Percentiles rank a stretch among this genome's conserved stretches.
These are phyloP conservation scores for Diacarnus erythraeanus DNA, from an alignment of 37 sponge, comb jelly and placozoan genomes.

Conservation along the genomic window DNA sequence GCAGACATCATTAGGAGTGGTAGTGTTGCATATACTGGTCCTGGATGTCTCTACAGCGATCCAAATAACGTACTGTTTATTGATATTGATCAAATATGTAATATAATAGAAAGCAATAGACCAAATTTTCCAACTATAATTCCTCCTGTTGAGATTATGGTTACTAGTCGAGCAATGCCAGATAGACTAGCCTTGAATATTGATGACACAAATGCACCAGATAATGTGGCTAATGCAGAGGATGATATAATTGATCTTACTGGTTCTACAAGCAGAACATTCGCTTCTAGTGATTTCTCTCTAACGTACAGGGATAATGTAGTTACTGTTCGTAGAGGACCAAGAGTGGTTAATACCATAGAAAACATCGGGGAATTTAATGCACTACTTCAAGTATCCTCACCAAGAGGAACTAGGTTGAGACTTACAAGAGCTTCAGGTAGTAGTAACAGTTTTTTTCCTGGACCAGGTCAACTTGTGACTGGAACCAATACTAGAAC, in stretches of 20 bases:
- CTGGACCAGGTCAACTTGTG: neutral
- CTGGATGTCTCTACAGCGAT: neutral
- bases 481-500: neutral
- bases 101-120: neutral
- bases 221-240: neutral
- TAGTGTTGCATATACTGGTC: neutral
- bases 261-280: neutral
- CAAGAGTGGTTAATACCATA: neutral
- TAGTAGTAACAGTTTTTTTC: neutral
- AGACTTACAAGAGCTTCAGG: neutral
- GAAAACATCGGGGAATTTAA: too few relatives aligned
- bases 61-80: neutral
- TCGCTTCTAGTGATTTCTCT: neutral
- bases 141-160: neutral
- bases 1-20: neutral
- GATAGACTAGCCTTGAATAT: conserved; percentile 1
- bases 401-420: neutral
- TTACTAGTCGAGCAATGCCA: neutral
- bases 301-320: too few relatives aligned
- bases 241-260: neutral
- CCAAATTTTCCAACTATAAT: neutral
- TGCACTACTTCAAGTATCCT: too few relatives aligned
- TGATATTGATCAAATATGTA: neutral
- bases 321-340: neutral
- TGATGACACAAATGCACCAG: conserved; percentile 11